These are phyloP conservation scores for Drosophila lacicola DNA, from an alignment of 2,888 invertebrate species.

Conservation along the genomic window DNA sequence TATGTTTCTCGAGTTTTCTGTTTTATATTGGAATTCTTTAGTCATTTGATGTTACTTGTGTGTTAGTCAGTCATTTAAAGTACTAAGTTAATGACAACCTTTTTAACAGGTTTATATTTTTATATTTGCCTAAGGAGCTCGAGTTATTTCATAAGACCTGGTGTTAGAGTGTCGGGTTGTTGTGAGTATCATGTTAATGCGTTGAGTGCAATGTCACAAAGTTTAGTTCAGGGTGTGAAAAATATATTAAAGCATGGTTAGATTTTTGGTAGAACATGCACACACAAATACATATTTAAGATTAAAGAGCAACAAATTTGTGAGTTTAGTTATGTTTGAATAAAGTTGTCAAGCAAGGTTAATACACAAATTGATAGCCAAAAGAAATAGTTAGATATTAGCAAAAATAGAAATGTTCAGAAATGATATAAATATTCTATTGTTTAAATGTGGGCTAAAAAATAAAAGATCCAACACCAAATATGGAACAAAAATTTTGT, in stretches of 20 bases:
- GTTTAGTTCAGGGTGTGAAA: not conserved
- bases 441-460: slow-evolving; percentile 12
- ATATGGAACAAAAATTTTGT: slow-evolving; percentile 43
- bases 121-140: not conserved
- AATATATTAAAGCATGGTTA: not conserved
- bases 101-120: not conserved
- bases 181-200: slow-evolving; percentile 17
- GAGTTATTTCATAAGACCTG: slow-evolving; percentile 7
- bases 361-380: not conserved
- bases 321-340: not conserved
- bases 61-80: not conserved
- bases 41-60: not conserved
- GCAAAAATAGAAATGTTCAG: not conserved
- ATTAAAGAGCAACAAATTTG: not conserved
- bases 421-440: not conserved
- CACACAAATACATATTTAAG: no score
- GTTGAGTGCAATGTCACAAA: slow-evolving; percentile 24
- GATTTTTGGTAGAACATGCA: not conserved
- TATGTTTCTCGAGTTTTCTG: not conserved
- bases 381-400: not conserved
- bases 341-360: not conserved
- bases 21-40: not conserved
- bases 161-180: slow-evolving; percentile 17
- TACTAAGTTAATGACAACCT: no score
- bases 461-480: slow-evolving; percentile 33